Evolutionary conservation across 2,113 vertebrate species (phyloP).

Genomic region (Ranitomeya imitator): DNA sequence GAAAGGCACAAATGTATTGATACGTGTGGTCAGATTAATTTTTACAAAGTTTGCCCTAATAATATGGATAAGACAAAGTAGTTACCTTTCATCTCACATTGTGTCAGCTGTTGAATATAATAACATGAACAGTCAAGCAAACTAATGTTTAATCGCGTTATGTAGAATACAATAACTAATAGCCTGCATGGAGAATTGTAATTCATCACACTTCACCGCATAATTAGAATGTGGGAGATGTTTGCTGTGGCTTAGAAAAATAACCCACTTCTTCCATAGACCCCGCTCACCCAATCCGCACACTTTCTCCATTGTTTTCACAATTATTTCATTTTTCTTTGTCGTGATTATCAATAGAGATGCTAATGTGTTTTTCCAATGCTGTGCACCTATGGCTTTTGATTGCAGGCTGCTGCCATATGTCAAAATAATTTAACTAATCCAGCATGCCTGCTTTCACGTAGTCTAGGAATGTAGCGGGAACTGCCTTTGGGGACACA

Average conservation of each 20-base stretch:
- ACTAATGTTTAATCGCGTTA: neutral
- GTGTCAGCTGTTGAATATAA: neutral
- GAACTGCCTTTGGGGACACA: conserved; percentile 58
- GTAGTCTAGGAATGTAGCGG: conserved; percentile 49
- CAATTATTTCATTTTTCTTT: conserved; percentile 7
- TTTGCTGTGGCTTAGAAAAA: neutral
- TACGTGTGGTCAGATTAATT: neutral
- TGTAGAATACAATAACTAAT: conserved; percentile 27
- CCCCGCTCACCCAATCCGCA: neutral
- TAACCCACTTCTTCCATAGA: neutral
- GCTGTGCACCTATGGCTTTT: conserved; percentile 45
- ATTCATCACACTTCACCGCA: conserved; percentile 8
- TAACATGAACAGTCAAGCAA: neutral
- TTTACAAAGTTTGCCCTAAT: neutral
- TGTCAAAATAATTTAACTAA: conserved; percentile 58
- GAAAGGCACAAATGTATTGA: neutral
- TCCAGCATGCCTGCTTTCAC: conserved; percentile 43
- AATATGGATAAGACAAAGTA: neutral
- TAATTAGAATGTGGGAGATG: conserved; percentile 19
- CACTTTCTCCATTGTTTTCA: neutral
- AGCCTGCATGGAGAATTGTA: neutral
- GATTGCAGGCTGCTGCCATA: conserved; percentile 53
- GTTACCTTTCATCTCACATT: neutral
- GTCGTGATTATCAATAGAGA: conserved; percentile 38
- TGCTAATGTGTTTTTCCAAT: conserved; percentile 43